These are phyloP conservation scores for Macrotrachela quadricornifera DNA, from an alignment of 1,140 invertebrate species.

Conservation along the genomic window DNA sequence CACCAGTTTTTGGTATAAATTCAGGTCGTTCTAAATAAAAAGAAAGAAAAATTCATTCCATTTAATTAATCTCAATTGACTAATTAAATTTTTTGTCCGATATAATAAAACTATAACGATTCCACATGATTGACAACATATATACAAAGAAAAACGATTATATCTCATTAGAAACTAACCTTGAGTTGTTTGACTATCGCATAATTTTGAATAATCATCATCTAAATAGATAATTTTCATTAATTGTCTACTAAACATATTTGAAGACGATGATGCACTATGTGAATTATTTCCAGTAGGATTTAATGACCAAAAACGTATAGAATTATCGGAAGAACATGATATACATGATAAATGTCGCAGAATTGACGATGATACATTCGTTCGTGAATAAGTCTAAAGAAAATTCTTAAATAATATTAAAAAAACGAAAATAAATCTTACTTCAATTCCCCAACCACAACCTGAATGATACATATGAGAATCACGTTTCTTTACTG, in stretches of 20 bases:
- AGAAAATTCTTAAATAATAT: too few species aligned
- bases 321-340: slow-evolving; percentile 80
- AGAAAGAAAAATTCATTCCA: too few species aligned
- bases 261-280: not conserved
- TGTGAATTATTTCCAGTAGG: not conserved
- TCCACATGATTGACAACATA: too few species aligned
- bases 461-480: slow-evolving; percentile 59
- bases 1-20: slow-evolving; percentile 48
- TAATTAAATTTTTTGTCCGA: too few species aligned
- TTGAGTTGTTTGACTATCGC: slow-evolving; percentile 35
- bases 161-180: too few species aligned
- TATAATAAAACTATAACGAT: too few species aligned
- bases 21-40: too few species aligned
- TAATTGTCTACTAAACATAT: slow-evolving; percentile 42
- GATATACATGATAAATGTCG: slow-evolving; percentile 63
- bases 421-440: not conserved
- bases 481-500: slow-evolving; percentile 74
- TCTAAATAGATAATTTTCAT: slow-evolving; percentile 75
- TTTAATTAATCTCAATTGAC: too few species aligned
- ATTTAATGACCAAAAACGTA: slow-evolving; percentile 49
- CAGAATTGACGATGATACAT: not conserved
- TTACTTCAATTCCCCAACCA: not conserved
- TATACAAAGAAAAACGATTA: too few species aligned
- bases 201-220: slow-evolving; percentile 55
- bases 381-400: not conserved